Base-by-base conservation (phyloP, 2,888 invertebrate genomes). In the Pyrocoelia pectoralis region DNA sequence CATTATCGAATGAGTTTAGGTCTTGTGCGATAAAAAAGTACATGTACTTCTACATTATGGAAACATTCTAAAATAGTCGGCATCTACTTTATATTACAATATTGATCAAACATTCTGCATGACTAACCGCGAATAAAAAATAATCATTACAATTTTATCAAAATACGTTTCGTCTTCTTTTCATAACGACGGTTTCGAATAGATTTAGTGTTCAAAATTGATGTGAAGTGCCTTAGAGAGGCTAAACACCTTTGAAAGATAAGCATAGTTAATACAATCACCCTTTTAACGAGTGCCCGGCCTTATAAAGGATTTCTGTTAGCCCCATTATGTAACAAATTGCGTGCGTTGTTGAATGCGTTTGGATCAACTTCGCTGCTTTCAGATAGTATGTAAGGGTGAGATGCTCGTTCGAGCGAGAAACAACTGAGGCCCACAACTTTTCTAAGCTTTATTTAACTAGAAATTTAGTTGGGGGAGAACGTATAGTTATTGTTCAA, bases 251-350 rank as follows among this genome's bases (percentile, higher is more conserved):
- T 79, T 80, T 78, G 61, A 68, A 67, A 68, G 70, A 71, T 72
- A 68, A 70, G 68, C 67, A 59, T 72, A 73, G 73, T 76, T 75
- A 76, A 74, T 74, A 73, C 75, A 77, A 76, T 78, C 77, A 79
- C 79, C 79, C 79, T 78, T 79, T 79, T 74, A 76, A 66, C 68
- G 68, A 66, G 68, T 67, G 66, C 65, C 66, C 65, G 60, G 60
- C 53, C 60, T 68, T 69, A 77, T 74, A 77, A 77, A 77, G 68
- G 74, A 72, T 74, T 75, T 78, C 76, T 77, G 78, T 78, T 76
- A 71, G 76, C 71, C 72, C 78, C 76, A 80, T 80, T 80, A 79
- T 79, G 74, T 74, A 77, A 76, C 78, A 77, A 73, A 79, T 78
- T 79, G 79, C 76, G 75, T 74, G 74, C 72, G 74, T 71, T 73